phyloP scores from a whole-genome alignment of 2,113 vertebrate genomes.

The Phaethornis superciliosus region DNA sequence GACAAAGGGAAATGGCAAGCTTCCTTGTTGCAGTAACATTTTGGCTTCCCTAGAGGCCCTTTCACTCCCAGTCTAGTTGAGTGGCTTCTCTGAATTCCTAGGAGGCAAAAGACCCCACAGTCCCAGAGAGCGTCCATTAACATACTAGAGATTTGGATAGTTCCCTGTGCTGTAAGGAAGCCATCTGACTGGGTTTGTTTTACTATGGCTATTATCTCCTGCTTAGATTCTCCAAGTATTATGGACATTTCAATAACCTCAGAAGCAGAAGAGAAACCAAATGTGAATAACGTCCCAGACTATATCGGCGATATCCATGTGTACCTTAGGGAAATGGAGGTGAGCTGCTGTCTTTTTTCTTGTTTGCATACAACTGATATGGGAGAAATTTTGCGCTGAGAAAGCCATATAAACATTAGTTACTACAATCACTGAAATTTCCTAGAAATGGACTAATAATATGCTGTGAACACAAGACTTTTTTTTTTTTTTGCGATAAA shows the following conservation, averaged over 20 bases:
- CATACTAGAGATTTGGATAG: fast-evolving
- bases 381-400: neutral
- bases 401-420: neutral
- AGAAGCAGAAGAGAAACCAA: conserved; percentile 81
- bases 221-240: conserved; percentile 87
- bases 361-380: neutral
- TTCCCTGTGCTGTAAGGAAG: neutral
- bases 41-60: neutral
- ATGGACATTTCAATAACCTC: conserved; percentile 89
- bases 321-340: conserved; percentile 94
- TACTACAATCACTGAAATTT: neutral
- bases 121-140: neutral
- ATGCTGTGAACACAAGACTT: neutral
- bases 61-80: neutral
- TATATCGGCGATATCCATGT: conserved; percentile 90
- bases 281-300: conserved; percentile 84
- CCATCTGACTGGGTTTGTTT: neutral
- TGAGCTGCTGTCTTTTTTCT: conserved; percentile 51
- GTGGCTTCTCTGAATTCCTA: neutral
- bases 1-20: neutral
- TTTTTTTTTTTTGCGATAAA: neutral
- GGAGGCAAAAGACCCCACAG: neutral
- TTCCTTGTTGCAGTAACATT: fast-evolving
- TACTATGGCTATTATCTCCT: neutral
- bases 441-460: neutral